phyloP scores from a whole-genome alignment of 2,888 invertebrate species.

The Heteromyza rotundicornis region DNA sequence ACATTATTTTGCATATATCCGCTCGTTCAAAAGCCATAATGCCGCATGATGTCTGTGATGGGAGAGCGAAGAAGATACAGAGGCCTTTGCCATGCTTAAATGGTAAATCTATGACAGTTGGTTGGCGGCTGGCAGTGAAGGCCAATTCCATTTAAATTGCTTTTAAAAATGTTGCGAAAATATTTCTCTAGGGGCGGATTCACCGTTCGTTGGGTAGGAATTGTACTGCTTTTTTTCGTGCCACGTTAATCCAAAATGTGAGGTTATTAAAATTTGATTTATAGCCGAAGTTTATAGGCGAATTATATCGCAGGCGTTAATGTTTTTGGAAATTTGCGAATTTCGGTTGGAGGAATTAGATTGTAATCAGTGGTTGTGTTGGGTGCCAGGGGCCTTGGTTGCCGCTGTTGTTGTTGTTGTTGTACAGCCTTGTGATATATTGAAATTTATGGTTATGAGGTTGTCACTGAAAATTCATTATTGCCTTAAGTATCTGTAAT shows the following conservation, averaged over 20 bases:
- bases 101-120: neutral
- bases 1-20: no score
- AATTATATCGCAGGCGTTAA: slow-evolving; percentile 23
- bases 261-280: slow-evolving; percentile 6
- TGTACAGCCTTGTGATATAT: no score
- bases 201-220: neutral
- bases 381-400: no score
- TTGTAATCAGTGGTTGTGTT: no score
- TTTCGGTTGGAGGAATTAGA: neutral
- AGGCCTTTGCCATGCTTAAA: no score
- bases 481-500: neutral
- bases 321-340: slow-evolving; percentile 9
- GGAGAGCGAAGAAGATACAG: no score
- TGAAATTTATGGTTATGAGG: slow-evolving; percentile 4
- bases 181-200: no score
- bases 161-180: no score
- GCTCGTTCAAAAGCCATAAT: no score
- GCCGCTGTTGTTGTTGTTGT: slow-evolving; percentile 11
- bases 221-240: neutral
- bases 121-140: no score
- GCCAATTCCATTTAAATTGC: no score
- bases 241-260: neutral
- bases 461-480: neutral
- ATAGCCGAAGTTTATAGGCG: neutral
- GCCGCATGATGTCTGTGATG: no score